phyloP scores from a whole-genome alignment of 1,140 invertebrate genomes.

The Ceratina australensis region DNA sequence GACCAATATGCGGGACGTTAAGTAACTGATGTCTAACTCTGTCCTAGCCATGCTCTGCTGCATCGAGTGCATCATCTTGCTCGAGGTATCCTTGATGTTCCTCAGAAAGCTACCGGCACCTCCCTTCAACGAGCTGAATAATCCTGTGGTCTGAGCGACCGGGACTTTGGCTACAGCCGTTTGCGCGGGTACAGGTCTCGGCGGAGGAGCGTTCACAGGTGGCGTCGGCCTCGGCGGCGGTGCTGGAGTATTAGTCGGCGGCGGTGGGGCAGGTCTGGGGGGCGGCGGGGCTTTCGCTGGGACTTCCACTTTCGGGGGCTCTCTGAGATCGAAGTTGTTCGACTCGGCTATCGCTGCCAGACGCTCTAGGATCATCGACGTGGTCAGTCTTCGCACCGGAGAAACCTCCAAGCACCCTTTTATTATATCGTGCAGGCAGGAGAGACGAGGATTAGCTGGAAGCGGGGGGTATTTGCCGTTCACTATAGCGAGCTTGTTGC shows the following conservation, averaged over 20 bases:
- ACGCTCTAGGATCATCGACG: slow-evolving; percentile 89
- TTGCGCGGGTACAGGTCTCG: slow-evolving; percentile 60
- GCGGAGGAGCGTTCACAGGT: slow-evolving; percentile 56
- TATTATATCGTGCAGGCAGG: slow-evolving; percentile 95
- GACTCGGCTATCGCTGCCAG: slow-evolving; percentile 93
- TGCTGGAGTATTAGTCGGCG: slow-evolving; percentile 67
- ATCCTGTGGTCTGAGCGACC: slow-evolving; percentile 75
- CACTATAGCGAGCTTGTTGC: slow-evolving; percentile 95
- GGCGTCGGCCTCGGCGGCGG: slow-evolving; percentile 70
- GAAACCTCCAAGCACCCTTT: slow-evolving; percentile 92
- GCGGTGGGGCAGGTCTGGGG: slow-evolving; percentile 13
- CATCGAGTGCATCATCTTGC: slow-evolving; percentile 97
- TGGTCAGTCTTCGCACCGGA: slow-evolving; percentile 87
- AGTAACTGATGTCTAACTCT: slow-evolving; percentile 94
- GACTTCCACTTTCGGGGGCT: slow-evolving; percentile 85
- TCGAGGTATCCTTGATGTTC: slow-evolving; percentile 97
- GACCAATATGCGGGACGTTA: slow-evolving; percentile 92
- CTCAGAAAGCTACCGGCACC: slow-evolving; percentile 93
- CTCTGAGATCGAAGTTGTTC: slow-evolving; percentile 88
- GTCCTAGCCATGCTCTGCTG: slow-evolving; percentile 94
- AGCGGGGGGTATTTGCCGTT: slow-evolving; percentile 97
- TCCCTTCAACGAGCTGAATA: slow-evolving; percentile 91
- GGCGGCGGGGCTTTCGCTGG: slow-evolving; percentile 67
- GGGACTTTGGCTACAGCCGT: slow-evolving; percentile 52
- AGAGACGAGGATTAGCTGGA: slow-evolving; percentile 87